Evolutionary conservation across 2,113 vertebrate species (phyloP).

Genomic region (Rhagologus leucostigma): DNA sequence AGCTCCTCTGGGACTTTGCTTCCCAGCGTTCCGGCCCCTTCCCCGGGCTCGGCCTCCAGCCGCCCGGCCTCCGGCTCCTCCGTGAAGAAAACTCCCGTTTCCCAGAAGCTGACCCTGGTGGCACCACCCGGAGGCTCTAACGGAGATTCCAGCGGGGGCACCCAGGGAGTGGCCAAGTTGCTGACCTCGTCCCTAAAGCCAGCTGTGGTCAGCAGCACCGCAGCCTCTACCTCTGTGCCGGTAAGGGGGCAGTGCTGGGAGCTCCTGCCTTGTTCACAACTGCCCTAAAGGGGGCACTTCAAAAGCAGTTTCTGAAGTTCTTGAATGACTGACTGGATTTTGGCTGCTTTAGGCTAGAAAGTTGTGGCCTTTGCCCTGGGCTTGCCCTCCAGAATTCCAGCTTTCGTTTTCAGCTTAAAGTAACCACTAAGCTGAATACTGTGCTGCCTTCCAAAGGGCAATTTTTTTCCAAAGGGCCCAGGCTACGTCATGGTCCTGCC

Average conservation of each 20-base stretch:
- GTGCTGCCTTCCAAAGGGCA: not conserved
- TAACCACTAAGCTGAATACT: not conserved
- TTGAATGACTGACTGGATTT: not conserved
- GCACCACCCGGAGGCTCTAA: constrained; percentile 80
- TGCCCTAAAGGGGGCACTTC: not conserved
- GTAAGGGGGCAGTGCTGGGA: constrained; percentile 67
- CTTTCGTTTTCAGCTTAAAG: not conserved
- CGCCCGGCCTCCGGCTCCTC: constrained; percentile 41
- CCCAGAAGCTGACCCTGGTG: constrained; percentile 82
- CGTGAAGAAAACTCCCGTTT: constrained; percentile 64
- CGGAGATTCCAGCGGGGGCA: constrained; percentile 76
- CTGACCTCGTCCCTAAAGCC: constrained; percentile 82
- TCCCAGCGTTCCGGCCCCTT: constrained; percentile 1
- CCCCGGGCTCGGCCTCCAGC: constrained; percentile 23
- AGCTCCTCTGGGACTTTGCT: constrained; percentile 59
- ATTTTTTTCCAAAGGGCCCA: not conserved
- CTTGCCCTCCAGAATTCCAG: not conserved
- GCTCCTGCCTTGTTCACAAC: not conserved
- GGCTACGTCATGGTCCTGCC: not conserved
- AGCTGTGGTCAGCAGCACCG: constrained; percentile 65
- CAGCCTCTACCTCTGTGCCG: constrained; percentile 75
- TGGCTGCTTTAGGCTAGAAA: not conserved
- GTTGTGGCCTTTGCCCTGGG: not conserved
- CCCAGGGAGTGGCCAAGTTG: constrained; percentile 83
- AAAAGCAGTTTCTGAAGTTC: not conserved